A percentile compares a stretch with the other conserved stretches of the same genome.
These are phyloP conservation scores for Polylopha cassiicola DNA, from an alignment of 2,888 invertebrate genomes.

Conservation along the genomic window DNA sequence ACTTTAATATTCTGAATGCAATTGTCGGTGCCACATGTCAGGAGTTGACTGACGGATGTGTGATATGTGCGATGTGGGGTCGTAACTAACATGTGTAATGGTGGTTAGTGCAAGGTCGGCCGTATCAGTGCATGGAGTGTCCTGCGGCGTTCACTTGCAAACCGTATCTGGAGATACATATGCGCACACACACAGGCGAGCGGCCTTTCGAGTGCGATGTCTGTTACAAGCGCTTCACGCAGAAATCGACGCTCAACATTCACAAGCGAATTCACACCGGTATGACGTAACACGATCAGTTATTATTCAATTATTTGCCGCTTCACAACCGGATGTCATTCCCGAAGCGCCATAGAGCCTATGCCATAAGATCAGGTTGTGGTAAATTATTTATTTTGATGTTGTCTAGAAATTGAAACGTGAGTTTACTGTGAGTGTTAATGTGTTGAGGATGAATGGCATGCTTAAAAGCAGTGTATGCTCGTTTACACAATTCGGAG, in stretches of 20 bases:
- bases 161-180: slow-evolving; percentile 80
- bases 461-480: slow-evolving; percentile 10
- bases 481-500: slow-evolving; percentile 11
- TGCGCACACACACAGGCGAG: slow-evolving; percentile 78
- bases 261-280: slow-evolving; percentile 78
- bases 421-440: slow-evolving; percentile 14
- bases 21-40: slow-evolving; percentile 73
- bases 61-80: slow-evolving; percentile 33
- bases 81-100: slow-evolving; percentile 7
- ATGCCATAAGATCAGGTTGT: not conserved
- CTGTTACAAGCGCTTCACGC: slow-evolving; percentile 78
- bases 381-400: slow-evolving; percentile 3
- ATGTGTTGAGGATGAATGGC: slow-evolving; percentile 12
- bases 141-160: slow-evolving; percentile 79
- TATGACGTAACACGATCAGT: slow-evolving; percentile 43
- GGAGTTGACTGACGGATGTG: slow-evolving; percentile 23
- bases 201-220: slow-evolving; percentile 77
- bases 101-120: slow-evolving; percentile 73
- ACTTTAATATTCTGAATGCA: slow-evolving; percentile 24
- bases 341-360: slow-evolving; percentile 9
- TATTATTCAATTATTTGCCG: slow-evolving; percentile 1
- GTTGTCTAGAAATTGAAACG: slow-evolving; percentile 7
- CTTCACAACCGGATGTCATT: slow-evolving; percentile 5
- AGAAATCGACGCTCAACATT: slow-evolving; percentile 78
- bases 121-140: slow-evolving; percentile 77